These are phyloP conservation scores for Gobius niger DNA, from an alignment of 2,113 vertebrate species.

Conservation along the genomic window DNA sequence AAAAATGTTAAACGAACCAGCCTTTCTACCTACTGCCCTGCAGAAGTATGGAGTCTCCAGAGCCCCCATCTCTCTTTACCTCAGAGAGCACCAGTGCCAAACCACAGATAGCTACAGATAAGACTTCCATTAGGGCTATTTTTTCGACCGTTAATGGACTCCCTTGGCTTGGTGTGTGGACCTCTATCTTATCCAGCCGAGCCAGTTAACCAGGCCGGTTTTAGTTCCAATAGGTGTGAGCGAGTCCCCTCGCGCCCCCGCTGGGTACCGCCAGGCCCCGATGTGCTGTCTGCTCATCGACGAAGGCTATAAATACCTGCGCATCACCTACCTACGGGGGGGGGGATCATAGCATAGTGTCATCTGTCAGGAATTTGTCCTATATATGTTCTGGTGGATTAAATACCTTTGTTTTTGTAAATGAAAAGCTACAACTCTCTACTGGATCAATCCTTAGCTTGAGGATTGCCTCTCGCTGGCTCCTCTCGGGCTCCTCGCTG, in stretches of 20 bases:
- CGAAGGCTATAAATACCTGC: constrained; percentile 53
- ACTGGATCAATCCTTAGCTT: too few species aligned
- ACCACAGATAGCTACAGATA: constrained; percentile 64
- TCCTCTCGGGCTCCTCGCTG: too few species aligned
- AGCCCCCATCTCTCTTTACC: constrained; percentile 27
- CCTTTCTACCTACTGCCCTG: constrained; percentile 23
- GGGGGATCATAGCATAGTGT: neutral
- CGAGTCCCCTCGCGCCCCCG: constrained; percentile 40
- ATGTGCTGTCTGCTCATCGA: constrained; percentile 54
- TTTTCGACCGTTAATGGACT: constrained; percentile 70
- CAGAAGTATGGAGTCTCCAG: constrained; percentile 33
- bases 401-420: neutral
- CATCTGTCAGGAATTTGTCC: constrained; percentile 12
- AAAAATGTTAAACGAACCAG: constrained; percentile 10
- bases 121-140: constrained; percentile 72
- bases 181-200: constrained; percentile 72
- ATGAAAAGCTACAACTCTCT: too few species aligned
- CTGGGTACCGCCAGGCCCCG: constrained; percentile 41
- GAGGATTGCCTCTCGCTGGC: too few species aligned
- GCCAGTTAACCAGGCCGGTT: constrained; percentile 51
- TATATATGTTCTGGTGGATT: neutral
- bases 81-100: constrained; percentile 39
- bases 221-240: constrained; percentile 62
- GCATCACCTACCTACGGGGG: constrained; percentile 29
- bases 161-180: constrained; percentile 40